phyloP scores from a whole-genome alignment of 2,797 vertebrate genomes.

The Danio tinwini region DNA sequence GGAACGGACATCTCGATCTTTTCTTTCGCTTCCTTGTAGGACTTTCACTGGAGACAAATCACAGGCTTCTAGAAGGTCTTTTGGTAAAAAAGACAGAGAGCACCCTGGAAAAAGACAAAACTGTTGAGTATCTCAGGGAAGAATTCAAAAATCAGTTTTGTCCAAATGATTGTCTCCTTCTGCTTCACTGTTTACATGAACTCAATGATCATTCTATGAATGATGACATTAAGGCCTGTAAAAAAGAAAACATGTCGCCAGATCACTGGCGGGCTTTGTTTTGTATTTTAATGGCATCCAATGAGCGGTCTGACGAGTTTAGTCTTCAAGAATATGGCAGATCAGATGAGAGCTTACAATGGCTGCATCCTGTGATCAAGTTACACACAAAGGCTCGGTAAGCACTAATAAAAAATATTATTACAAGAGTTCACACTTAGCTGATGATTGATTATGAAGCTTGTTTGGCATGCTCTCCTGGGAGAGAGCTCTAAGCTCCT shows the following conservation, averaged over 20 bases:
- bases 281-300: conserved; percentile 5
- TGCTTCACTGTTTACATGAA: conserved; percentile 48
- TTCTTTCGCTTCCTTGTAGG: conserved; percentile 49
- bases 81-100: not conserved
- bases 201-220: conserved; percentile 27
- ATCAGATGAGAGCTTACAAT: not conserved
- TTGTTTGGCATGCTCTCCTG: no score
- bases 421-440: no score
- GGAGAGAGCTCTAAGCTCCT: no score
- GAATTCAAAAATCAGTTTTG: accelerated
- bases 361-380: not conserved
- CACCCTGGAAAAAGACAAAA: not conserved
- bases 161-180: accelerated
- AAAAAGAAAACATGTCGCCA: not conserved
- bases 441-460: no score
- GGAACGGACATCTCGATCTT: conserved; percentile 34
- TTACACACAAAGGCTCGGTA: no score
- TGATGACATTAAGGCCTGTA: conserved; percentile 7
- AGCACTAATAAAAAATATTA: no score
- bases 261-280: not conserved
- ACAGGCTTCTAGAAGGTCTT: conserved; percentile 2
- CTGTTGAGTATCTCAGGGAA: not conserved
- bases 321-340: not conserved
- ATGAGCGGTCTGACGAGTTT: not conserved
- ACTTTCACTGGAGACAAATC: conserved; percentile 39